Percentiles rank a stretch among this genome's conserved stretches.
phyloP scores from a whole-genome alignment of 2,797 vertebrate genomes.

The Chelmon rostratus region DNA sequence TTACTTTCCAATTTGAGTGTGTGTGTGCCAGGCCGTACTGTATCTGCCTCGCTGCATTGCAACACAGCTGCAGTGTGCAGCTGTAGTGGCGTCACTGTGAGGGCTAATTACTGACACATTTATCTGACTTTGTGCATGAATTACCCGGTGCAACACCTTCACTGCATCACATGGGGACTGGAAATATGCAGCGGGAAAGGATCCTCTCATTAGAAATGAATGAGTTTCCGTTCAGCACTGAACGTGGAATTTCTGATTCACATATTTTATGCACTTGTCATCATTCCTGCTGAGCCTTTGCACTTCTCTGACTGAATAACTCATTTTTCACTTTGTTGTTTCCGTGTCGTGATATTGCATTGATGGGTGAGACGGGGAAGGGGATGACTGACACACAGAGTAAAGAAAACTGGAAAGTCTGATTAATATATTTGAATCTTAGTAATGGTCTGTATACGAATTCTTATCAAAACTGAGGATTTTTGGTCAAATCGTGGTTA shows the following conservation, averaged over 20 bases:
- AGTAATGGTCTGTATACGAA: not conserved
- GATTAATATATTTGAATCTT: not conserved
- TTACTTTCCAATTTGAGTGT: constrained; percentile 34
- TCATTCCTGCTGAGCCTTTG: constrained; percentile 25
- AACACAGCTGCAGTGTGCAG: constrained; percentile 31
- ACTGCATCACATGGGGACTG: not conserved
- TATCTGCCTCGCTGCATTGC: constrained; percentile 29
- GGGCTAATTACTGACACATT: constrained; percentile 35
- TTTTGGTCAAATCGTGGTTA: not conserved
- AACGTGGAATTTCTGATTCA: constrained; percentile 9
- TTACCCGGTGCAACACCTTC: constrained; percentile 2
- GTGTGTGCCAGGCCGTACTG: not conserved
- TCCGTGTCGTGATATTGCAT: not conserved
- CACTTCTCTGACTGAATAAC: not conserved
- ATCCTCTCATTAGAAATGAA: constrained; percentile 29
- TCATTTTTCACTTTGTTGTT: not conserved
- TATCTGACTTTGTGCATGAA: constrained; percentile 13
- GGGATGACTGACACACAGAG: not conserved
- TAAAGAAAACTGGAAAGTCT: not conserved
- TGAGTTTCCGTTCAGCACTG: constrained; percentile 9
- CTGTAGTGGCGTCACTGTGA: constrained; percentile 18
- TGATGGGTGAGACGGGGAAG: not conserved
- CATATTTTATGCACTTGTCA: constrained; percentile 4
- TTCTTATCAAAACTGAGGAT: not conserved
- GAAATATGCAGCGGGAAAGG: not conserved